phyloP scores from a whole-genome alignment of 1,140 invertebrate genomes.

The Hirudo medicinalis region DNA sequence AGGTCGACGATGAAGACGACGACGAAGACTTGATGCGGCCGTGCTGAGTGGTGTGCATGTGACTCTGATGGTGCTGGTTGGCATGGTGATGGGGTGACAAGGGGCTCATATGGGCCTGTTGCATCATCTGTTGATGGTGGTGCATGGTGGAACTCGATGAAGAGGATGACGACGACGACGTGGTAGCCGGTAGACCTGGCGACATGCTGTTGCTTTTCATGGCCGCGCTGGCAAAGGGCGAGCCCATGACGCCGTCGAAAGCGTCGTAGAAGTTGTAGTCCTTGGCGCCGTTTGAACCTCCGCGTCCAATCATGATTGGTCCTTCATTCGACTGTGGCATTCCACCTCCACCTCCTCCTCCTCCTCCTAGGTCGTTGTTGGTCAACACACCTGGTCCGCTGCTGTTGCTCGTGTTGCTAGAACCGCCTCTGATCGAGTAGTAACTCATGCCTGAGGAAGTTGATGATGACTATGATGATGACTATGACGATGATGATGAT shows the following conservation, averaged over 20 bases:
- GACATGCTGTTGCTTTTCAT: not conserved
- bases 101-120: not conserved
- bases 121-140: constrained; percentile 4
- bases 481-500: not conserved
- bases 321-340: too few relatives aligned
- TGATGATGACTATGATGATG: not conserved
- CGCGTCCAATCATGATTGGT: too few relatives aligned
- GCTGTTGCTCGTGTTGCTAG: not conserved
- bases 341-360: not conserved
- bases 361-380: not conserved
- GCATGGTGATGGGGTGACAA: not conserved
- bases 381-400: not conserved
- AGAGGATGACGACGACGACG: not conserved
- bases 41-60: not conserved
- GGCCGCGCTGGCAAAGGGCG: not conserved
- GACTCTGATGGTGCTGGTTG: not conserved
- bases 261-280: constrained; percentile 2
- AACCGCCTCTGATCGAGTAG: not conserved
- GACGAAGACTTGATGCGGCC: not conserved
- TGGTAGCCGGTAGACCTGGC: not conserved
- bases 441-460: not conserved
- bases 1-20: constrained; percentile 11
- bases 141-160: not conserved
- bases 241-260: not conserved
- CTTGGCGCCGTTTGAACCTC: too few relatives aligned